These are phyloP conservation scores for Diogma glabrata DNA, from an alignment of 2,888 invertebrate species.

Conservation along the genomic window DNA sequence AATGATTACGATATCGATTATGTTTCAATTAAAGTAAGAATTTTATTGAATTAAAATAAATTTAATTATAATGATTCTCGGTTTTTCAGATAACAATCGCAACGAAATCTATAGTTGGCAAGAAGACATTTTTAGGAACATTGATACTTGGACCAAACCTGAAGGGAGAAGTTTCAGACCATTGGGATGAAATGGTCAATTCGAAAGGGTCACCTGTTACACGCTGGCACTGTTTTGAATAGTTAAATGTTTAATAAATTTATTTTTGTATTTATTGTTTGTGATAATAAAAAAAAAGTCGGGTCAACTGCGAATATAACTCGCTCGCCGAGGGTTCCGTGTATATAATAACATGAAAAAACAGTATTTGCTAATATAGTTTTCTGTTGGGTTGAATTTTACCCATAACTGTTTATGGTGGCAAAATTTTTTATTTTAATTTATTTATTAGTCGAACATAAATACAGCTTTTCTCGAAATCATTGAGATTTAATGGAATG, in stretches of 20 bases:
- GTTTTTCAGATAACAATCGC: slow-evolving; percentile 27
- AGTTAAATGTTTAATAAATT: slow-evolving; percentile 11
- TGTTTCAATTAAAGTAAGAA: slow-evolving; percentile 25
- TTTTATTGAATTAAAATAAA: neutral
- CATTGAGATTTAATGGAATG: too few species aligned
- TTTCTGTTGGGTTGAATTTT: too few species aligned
- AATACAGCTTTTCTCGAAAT: too few species aligned
- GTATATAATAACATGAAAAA: too few species aligned
- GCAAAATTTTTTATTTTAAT: too few species aligned
- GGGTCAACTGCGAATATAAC: too few species aligned
- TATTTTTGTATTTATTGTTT: too few species aligned
- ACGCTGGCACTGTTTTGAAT: slow-evolving; percentile 34
- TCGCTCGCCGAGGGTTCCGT: too few species aligned
- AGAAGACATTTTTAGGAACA: slow-evolving; percentile 32
- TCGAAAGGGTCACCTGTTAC: slow-evolving; percentile 28
- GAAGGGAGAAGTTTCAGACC: slow-evolving; percentile 26
- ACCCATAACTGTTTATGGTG: too few species aligned
- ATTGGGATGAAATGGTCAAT: slow-evolving; percentile 27
- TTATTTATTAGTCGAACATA: too few species aligned
- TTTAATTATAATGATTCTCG: neutral
- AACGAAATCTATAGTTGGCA: slow-evolving; percentile 34
- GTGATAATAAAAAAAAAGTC: too few species aligned
- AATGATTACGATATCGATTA: slow-evolving; percentile 27
- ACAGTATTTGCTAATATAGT: too few species aligned
- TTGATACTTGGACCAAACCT: slow-evolving; percentile 23